Base-by-base conservation (phyloP, 2,888 invertebrate genomes). In the Subacronicta megacephala region DNA sequence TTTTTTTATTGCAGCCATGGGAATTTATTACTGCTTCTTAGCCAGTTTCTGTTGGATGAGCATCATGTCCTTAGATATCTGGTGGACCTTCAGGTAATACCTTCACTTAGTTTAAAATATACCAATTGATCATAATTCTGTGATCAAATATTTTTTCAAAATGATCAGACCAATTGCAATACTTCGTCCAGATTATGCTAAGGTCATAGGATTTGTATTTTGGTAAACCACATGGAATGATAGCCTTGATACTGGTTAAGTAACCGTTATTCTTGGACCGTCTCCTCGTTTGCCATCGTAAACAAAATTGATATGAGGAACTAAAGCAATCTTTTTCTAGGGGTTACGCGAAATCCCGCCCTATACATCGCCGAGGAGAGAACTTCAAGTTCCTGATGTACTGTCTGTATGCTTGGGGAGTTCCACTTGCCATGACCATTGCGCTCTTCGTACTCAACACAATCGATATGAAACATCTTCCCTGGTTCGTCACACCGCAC, bases 31-130 rank as follows among this genome's bases (percentile, higher is more conserved):
- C 69, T 89, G 77, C 63, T 85, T 93, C 35, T 52, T 92, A 67
- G 81, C 92, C 2, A 83, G 84, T n/a, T 93, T 92, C 68, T 90
- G 88, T 49, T 93, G 93, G 93, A 90, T 93, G 90, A 92, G 84
- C 55, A 82, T 92, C 2, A 93, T 93, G 93, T 92, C 92, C 0
- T 87, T 83, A 58, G 93, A 93, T 40, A 90, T 93, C 51, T 93
- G 92, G 92, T 92, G 92, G 90, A 93, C 93, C 6, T 93, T 93
- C 69, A 88, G 93, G 93, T 92, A 77, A 71, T 16, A 12, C n/a
- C n/a, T 31, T 31, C 31, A n/a, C 6, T 12, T 29, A 29, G 29
- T 29, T 29, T 3, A 29, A 29, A 23, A 9, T 23, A 23, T 23
- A 23, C 23, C 9, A 23, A 7, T 23, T n/a, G n/a, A n/a, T n/a